Evolutionary conservation across 1,140 invertebrate species (phyloP).

Genomic region (Lasaia peninsularis): DNA sequence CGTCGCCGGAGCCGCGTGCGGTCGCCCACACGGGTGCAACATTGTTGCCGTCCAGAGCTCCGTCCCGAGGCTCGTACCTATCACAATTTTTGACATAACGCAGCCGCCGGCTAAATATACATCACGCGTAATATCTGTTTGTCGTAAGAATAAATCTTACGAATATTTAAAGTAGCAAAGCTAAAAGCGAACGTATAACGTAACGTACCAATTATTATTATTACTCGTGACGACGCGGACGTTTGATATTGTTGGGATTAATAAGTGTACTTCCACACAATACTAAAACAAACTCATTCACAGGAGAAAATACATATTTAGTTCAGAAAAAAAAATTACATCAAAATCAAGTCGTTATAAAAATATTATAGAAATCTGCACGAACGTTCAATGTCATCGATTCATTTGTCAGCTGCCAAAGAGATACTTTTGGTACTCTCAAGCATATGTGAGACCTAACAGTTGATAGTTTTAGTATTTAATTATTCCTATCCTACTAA

Average conservation of each 20-base stretch:
- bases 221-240: neutral
- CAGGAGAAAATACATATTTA: too few species aligned
- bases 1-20: neutral
- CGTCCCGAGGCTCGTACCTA: conserved; percentile 1
- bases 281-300: too few species aligned
- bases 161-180: conserved; percentile 22
- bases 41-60: conserved; percentile 9
- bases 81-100: conserved; percentile 12
- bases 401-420: too few species aligned
- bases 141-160: conserved; percentile 25
- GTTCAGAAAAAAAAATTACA: too few species aligned
- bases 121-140: conserved; percentile 23
- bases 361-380: too few species aligned
- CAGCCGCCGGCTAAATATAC: conserved; percentile 19
- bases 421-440: too few species aligned
- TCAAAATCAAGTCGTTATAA: too few species aligned
- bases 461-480: too few species aligned
- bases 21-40: conserved; percentile 13
- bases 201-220: too few species aligned
- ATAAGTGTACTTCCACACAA: neutral
- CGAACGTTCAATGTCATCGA: too few species aligned
- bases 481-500: too few species aligned
- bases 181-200: conserved; percentile 4
- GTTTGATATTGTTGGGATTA: neutral
- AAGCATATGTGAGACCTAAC: too few species aligned